phyloP scores from a whole-genome alignment of 2,888 invertebrate species.

The Galerucella nymphaeae region DNA sequence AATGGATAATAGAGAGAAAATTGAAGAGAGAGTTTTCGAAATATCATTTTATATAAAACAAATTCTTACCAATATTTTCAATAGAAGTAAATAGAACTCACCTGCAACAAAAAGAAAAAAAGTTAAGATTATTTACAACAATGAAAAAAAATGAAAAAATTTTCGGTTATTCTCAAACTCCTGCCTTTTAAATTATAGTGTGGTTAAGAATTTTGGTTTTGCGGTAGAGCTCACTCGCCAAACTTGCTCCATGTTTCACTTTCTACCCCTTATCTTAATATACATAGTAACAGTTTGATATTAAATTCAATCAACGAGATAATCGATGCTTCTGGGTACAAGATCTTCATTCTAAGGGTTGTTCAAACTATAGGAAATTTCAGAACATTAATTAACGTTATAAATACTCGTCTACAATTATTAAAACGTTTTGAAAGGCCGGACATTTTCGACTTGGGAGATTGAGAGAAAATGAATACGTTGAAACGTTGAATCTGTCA shows the following conservation, averaged over 20 bases:
- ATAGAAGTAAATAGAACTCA: too few relatives aligned
- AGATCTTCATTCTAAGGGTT: background rate
- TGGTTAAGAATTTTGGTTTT: conserved; percentile 23
- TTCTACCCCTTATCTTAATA: conserved; percentile 14
- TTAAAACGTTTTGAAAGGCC: background rate
- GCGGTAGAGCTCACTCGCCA: conserved; percentile 33
- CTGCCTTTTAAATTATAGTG: conserved; percentile 14
- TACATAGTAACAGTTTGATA: conserved; percentile 27
- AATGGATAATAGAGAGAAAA: too few relatives aligned
- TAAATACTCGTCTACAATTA: background rate
- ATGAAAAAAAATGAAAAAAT: too few relatives aligned
- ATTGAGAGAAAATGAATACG: background rate
- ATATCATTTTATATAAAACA: too few relatives aligned
- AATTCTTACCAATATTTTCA: too few relatives aligned
- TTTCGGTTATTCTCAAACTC: too few relatives aligned
- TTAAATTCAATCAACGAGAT: conserved; percentile 18
- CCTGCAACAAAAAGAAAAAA: too few relatives aligned
- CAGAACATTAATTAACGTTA: too few relatives aligned
- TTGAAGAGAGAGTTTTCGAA: too few relatives aligned
- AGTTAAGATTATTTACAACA: too few relatives aligned
- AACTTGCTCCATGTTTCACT: conserved; percentile 15
- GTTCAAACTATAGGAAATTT: too few relatives aligned
- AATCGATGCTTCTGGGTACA: background rate
- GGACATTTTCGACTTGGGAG: background rate
- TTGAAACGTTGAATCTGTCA: background rate